Evolutionary conservation across 2,888 invertebrate species (phyloP), one percentile per base, ranked within the genome.

Genomic region (Arenicola marina): DNA sequence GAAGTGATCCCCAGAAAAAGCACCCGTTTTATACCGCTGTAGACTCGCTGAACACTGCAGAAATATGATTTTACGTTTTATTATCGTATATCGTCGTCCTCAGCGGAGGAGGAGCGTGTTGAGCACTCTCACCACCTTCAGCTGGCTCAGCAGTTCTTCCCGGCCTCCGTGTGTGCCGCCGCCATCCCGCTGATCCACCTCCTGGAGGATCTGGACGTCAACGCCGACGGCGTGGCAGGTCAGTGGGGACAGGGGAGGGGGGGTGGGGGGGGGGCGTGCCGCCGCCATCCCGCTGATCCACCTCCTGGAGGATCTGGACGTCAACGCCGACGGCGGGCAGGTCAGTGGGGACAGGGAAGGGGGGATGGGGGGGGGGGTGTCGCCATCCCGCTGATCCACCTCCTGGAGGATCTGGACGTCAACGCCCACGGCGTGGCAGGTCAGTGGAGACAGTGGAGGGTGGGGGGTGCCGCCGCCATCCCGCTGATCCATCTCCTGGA

Each of bases 351-450:
- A n/a, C n/a, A n/a, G n/a, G n/a, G n/a, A n/a, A n/a, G n/a, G n/a
- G n/a, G n/a, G n/a, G n/a, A n/a, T n/a, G n/a, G n/a, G n/a, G n/a
- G n/a, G n/a, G n/a, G n/a, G n/a, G n/a, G n/a, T n/a, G n/a, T n/a
- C n/a, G 95, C 96, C 0, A 91, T 98, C 59, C 93, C 93, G 81
- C 95, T 99, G 65, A 92, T 99, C 18, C 90, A 92, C 74, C 87
- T 98, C 59, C 85, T 99, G 55, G 97, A 99, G 78, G 99, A 99
- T 84, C 92, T 95, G 0, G 95, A 97, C 1, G 96, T 99, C 2
- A 93, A 95, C 0, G 86, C 89, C 1, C 95, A 96, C 79, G 98
- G 98, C 0, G 91, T 91, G 77, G 81, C 85, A 64, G 85, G 85
- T 85, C 62, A 32, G 29, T 28, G 38, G n/a, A n/a, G n/a, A n/a